Conservation (phyloP, 2,797 vertebrate genomes). For the Echiichthys vipera region DNA sequence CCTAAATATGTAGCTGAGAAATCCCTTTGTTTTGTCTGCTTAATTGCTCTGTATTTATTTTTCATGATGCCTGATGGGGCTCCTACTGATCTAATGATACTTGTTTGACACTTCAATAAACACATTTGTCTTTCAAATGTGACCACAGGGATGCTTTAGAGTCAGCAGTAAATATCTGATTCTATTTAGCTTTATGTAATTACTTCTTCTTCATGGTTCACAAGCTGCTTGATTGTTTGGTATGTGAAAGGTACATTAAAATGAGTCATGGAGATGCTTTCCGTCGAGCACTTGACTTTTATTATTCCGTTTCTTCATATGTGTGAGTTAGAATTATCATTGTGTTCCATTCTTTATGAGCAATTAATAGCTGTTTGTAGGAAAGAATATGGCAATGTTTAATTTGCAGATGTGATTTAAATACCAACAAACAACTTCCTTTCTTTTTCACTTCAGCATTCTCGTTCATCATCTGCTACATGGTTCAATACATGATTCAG, state of each 20-base stretch:
- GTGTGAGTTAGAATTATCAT: not conserved
- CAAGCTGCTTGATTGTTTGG: constrained; percentile 28
- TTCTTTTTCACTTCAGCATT: not conserved
- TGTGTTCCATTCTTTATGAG: constrained; percentile 9
- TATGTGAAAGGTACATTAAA: constrained; percentile 30
- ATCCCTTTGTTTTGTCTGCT: constrained; percentile 22
- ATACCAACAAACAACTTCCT: not conserved
- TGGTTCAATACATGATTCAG: constrained; percentile 21
- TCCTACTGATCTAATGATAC: constrained; percentile 50
- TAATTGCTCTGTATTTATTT: constrained; percentile 53
- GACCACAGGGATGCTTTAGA: constrained; percentile 40
- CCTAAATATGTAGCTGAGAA: not conserved
- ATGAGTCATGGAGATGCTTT: not conserved
- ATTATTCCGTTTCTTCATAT: not conserved
- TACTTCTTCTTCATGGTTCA: constrained; percentile 55
- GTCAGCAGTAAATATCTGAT: constrained; percentile 57
- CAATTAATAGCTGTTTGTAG: constrained; percentile 1
- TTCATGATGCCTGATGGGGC: constrained; percentile 34
- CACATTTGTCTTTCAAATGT: constrained; percentile 37
- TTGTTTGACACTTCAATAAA: constrained; percentile 49
- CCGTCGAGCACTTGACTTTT: not conserved
- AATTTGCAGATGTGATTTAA: not conserved
- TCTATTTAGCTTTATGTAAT: constrained; percentile 53
- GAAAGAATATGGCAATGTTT: not conserved
- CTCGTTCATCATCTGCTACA: constrained; percentile 7